Evolutionary conservation across 2,113 vertebrate genomes (phyloP).

Genomic region (Nesogale talazaci): DNA sequence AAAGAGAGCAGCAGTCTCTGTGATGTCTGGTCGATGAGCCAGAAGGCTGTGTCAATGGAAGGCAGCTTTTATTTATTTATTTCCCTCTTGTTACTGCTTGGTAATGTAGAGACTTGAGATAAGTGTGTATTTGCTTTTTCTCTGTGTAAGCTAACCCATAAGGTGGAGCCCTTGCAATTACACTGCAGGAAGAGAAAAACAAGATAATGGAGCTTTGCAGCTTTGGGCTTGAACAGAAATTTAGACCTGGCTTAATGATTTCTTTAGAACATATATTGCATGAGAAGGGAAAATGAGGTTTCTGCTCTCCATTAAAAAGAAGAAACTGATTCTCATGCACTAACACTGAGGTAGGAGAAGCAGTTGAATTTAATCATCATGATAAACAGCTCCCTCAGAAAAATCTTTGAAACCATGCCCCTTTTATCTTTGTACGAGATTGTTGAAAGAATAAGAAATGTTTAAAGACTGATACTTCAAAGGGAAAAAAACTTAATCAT

Average conservation of each 20-base stretch:
- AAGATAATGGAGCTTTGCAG: neutral
- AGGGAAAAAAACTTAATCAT: slow-evolving; percentile 13
- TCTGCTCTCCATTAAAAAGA: slow-evolving; percentile 46
- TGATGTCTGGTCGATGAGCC: slow-evolving; percentile 14
- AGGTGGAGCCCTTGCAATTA: neutral
- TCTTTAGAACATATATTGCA: slow-evolving; percentile 15
- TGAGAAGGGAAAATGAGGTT: neutral
- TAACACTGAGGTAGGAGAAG: slow-evolving; percentile 41
- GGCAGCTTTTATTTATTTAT: slow-evolving; percentile 12
- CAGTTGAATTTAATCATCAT: slow-evolving; percentile 10
- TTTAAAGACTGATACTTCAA: slow-evolving; percentile 40
- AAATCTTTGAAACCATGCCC: slow-evolving; percentile 24
- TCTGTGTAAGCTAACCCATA: slow-evolving; percentile 4
- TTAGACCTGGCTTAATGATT: slow-evolving; percentile 39
- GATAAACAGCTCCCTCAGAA: slow-evolving; percentile 47
- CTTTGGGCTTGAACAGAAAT: slow-evolving; percentile 43
- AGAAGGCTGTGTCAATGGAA: slow-evolving; percentile 45
- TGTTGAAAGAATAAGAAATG: neutral
- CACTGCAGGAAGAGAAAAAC: neutral
- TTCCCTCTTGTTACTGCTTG: neutral
- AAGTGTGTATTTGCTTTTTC: slow-evolving; percentile 33
- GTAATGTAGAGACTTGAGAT: slow-evolving; percentile 19
- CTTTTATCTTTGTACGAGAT: slow-evolving; percentile 29
- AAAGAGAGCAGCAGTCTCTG: neutral
- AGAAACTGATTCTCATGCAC: slow-evolving; percentile 32